These are phyloP conservation scores for Drosophila nikananu DNA, from an alignment of 1,140 invertebrate genomes.

Conservation along the genomic window DNA sequence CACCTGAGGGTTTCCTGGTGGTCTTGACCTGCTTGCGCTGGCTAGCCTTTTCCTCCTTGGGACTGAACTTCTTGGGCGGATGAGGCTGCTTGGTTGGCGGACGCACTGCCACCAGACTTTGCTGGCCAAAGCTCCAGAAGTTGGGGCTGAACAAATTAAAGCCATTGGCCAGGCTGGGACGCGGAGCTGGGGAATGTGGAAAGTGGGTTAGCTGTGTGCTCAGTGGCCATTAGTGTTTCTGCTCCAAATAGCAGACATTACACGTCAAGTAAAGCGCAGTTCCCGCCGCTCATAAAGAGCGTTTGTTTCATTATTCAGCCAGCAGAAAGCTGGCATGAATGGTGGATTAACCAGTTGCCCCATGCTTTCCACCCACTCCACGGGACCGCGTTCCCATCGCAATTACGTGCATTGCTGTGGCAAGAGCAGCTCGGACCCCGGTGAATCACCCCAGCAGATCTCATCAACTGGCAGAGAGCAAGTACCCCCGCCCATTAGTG, in stretches of 20 bases:
- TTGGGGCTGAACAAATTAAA: slow-evolving; percentile 71
- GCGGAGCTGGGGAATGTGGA: slow-evolving; percentile 59
- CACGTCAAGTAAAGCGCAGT: slow-evolving; percentile 75
- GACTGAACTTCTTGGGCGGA: slow-evolving; percentile 86
- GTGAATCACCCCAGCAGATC: slow-evolving; percentile 10
- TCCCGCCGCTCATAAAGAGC: slow-evolving; percentile 63
- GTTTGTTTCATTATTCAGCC: slow-evolving; percentile 41
- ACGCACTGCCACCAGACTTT: slow-evolving; percentile 64
- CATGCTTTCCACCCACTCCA: slow-evolving; percentile 54
- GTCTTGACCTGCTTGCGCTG: slow-evolving; percentile 72
- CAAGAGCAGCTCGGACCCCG: slow-evolving; percentile 44
- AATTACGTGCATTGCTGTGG: slow-evolving; percentile 50
- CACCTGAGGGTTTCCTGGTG: slow-evolving; percentile 38
- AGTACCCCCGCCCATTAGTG: slow-evolving; percentile 43
- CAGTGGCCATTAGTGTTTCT: slow-evolving; percentile 72
- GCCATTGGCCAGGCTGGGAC: slow-evolving; percentile 69
- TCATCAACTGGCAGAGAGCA: slow-evolving; percentile 17
- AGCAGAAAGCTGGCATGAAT: slow-evolving; percentile 46
- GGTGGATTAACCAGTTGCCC: slow-evolving; percentile 44
- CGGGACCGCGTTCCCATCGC: slow-evolving; percentile 44
- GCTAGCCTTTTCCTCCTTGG: slow-evolving; percentile 84
- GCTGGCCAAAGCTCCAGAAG: slow-evolving; percentile 70
- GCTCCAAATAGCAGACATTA: slow-evolving; percentile 76
- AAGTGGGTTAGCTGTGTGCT: slow-evolving; percentile 48
- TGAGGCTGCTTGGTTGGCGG: slow-evolving; percentile 62